Percentiles rank a stretch among this genome's conserved stretches.
phyloP scores from a whole-genome alignment of 2,797 vertebrate genomes.

The Sebastes hubbsi region DNA sequence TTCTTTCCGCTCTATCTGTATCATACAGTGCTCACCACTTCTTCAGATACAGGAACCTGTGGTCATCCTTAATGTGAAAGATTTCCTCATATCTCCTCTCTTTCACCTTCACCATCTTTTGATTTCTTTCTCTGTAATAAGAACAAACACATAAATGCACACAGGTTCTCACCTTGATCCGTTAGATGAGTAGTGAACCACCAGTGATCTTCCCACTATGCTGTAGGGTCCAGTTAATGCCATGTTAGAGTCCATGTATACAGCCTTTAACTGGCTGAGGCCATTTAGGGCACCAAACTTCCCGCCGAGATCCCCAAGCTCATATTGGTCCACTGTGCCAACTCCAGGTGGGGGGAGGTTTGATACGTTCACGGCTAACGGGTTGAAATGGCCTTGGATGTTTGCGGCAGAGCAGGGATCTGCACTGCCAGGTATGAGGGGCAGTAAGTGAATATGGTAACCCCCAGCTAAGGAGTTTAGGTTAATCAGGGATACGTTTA shows the following conservation, averaged over 20 bases:
- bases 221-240: constrained; percentile 79
- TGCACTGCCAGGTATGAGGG: constrained; percentile 55
- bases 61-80: background rate
- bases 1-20: background rate
- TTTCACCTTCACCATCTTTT: background rate
- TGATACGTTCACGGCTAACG: constrained; percentile 66
- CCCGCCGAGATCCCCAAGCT: constrained; percentile 86
- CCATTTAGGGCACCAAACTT: constrained; percentile 78
- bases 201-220: constrained; percentile 81
- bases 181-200: constrained; percentile 77
- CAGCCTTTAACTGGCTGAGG: constrained; percentile 28
- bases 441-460: constrained; percentile 83
- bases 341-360: constrained; percentile 67
- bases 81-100: background rate
- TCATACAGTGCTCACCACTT: background rate
- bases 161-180: constrained; percentile 79
- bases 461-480: constrained; percentile 70
- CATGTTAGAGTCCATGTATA: constrained; percentile 74
- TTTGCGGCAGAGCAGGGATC: constrained; percentile 78
- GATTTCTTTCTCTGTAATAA: background rate
- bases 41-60: background rate
- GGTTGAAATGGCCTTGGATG: constrained; percentile 84
- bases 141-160: background rate
- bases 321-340: constrained; percentile 85
- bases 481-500: constrained; percentile 71